Evolutionary conservation across 2,888 invertebrate genomes (phyloP), one percentile per base, ranked within the genome.

Genomic region (Heliconius ismenius): DNA sequence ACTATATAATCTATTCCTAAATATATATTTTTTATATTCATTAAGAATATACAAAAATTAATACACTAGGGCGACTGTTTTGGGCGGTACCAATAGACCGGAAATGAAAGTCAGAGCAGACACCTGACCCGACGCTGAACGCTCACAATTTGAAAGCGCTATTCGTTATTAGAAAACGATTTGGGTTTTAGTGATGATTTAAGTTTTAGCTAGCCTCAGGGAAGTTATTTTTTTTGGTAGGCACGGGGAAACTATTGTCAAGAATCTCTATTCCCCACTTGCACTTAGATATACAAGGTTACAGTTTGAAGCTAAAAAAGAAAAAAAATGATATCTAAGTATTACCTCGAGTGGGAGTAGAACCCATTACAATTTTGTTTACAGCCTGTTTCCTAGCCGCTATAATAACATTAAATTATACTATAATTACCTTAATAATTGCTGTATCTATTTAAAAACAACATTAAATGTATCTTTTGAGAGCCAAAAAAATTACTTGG

Each of bases 41-140:
- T n/a, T 58, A 58, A 58, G 10, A 21, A 24, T 54, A 49, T 6
- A 39, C 49, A 54, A 54, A 70, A 58, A n/a, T 11, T 32, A 32
- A 32, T 58, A 58, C 13, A 32, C 28, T 24, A 69, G 3, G 15
- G 70, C 2, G 21, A 58, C 28, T 32, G 32, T 58, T 77, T 70
- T 63, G 73, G 75, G 28, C 73, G 69, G 73, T 76, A 54, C 64
- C 54, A 60, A 26, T 43, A 32, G 32, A 64, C 32, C 79, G 79
- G 79, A 79, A 79, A 79, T 79, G 78, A 75, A 79, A 78, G 78
- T 76, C 76, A 70, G 68, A 28, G 69, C 73, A 74, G 79, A 77
- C 76, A 78, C 75, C 78, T 79, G 78, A 73, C 78, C 75, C 78
- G 75, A 62, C 58, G 75, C 75, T 24, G 69, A 75, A 73, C 77